These are phyloP conservation scores for Pediacus dermestoides DNA, from an alignment of 2,888 invertebrate species.

Conservation along the genomic window DNA sequence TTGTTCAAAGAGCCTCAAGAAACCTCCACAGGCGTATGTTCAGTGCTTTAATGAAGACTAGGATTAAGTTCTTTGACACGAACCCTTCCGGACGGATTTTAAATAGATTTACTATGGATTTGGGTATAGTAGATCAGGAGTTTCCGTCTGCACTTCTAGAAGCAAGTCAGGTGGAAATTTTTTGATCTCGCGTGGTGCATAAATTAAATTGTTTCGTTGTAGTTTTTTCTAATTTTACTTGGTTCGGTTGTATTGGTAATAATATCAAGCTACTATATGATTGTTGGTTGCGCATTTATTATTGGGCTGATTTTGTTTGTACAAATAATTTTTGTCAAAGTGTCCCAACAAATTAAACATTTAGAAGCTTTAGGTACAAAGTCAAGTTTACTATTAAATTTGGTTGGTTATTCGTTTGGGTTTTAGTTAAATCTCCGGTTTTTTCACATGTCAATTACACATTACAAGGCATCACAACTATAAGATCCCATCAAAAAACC, in stretches of 20 bases:
- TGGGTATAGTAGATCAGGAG: constrained; percentile 60
- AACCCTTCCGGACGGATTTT: constrained; percentile 76
- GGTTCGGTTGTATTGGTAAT: constrained; percentile 68
- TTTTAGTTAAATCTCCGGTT: constrained; percentile 76
- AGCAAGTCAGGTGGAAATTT: constrained; percentile 52
- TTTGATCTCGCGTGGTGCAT: too few relatives aligned
- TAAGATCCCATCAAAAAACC: constrained; percentile 68
- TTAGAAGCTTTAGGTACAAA: constrained; percentile 49
- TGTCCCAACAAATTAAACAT: constrained; percentile 66
- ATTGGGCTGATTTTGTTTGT: constrained; percentile 58
- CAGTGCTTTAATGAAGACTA: constrained; percentile 64
- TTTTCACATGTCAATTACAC: constrained; percentile 83
- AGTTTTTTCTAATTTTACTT: constrained; percentile 61
- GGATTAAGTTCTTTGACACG: constrained; percentile 78
- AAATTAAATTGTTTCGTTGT: constrained; percentile 12
- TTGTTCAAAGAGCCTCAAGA: too few relatives aligned
- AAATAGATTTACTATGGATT: constrained; percentile 75
- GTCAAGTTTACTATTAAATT: neutral
- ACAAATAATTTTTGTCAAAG: constrained; percentile 58
- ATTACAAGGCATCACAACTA: constrained; percentile 77
- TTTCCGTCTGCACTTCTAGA: constrained; percentile 56
- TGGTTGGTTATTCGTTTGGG: too few relatives aligned
- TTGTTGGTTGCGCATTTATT: too few relatives aligned
- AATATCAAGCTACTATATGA: constrained; percentile 62
- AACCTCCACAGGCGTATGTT: constrained; percentile 77